Evolutionary conservation across 2,797 vertebrate genomes (phyloP), one percentile per base, ranked within the genome.

Genomic region (Petrocephalus schoutedeni): DNA sequence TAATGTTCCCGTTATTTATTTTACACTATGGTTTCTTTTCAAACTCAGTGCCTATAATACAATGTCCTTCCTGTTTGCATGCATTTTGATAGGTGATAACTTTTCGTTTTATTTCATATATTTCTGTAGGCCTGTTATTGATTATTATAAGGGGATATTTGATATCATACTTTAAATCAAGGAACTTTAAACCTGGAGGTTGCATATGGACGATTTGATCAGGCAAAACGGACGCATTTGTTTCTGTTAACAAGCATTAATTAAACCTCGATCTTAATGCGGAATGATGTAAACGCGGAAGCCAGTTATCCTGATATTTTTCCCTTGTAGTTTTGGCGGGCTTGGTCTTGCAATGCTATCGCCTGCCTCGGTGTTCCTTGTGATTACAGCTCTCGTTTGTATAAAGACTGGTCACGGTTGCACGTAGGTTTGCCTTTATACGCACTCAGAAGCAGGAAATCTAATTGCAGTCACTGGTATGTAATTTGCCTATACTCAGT

Each of bases 11-110:
- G 41, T 80, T 8, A 56, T 61, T n/a, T 28, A 84, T 84, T 53
- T 84, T n/a, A n/a, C 36, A 67, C 28, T 41, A 32, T 41, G 32
- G 16, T 57, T 86, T 84, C 19, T 80, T 80, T 85, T 83, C 59
- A 87, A 53, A 87, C 86, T 21, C 88, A 67, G 86, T 51, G 87
- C 87, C n/a, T 56, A 67, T 57, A 64, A 87, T 86, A 45, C 87
- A 87, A 85, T 59, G 12, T 92, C 92, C 91, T 91, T 92, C 91
- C 91, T 89, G 89, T 92, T 92, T 92, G 92, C 91, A 91, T 90
- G 91, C 90, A 89, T 91, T 91, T 89, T 91, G 91, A 51, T 82
- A 58, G 36, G 7, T 77, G 23, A 54, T 49, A 21, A 82, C 49
- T 9, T 74, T 87, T 77, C 49, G 16, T 36, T 32, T 74, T 36